A percentile compares a stretch with the other conserved stretches of the same genome.
Evolutionary conservation across 2,797 vertebrate genomes (phyloP).

Genomic region (Brachymystax lenok): DNA sequence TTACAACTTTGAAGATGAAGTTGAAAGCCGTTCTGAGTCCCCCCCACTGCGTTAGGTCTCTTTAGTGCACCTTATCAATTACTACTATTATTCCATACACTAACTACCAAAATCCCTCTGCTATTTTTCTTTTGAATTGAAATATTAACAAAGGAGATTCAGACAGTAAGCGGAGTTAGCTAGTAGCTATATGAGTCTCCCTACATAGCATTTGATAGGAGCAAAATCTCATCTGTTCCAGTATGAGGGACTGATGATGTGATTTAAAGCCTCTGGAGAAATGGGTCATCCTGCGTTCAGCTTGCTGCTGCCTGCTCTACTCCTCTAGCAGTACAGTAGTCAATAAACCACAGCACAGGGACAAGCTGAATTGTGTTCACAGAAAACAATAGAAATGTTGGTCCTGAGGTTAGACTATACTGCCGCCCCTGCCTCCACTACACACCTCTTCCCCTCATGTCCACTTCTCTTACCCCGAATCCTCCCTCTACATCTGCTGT

Average conservation of each 20-base stretch:
- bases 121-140: no score
- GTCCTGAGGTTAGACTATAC: no score
- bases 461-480: not conserved
- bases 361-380: not conserved
- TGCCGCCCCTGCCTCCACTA: not conserved
- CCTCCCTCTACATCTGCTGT: not conserved
- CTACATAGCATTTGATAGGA: slow-evolving; percentile 42
- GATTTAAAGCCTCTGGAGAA: slow-evolving; percentile 75
- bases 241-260: slow-evolving; percentile 74
- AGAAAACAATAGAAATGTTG: not conserved
- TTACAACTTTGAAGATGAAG: no score
- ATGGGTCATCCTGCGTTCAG: slow-evolving; percentile 77
- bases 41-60: no score
- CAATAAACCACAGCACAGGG: not conserved
- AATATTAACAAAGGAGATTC: not conserved
- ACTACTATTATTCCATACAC: not conserved
- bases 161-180: not conserved
- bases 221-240: slow-evolving; percentile 74
- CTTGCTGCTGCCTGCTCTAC: slow-evolving; percentile 44
- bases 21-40: no score
- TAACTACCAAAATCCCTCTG: not conserved
- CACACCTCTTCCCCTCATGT: not conserved
- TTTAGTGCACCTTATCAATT: not conserved
- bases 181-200: not conserved
- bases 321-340: slow-evolving; percentile 33